Evolutionary conservation across 2,113 vertebrate genomes (phyloP), one percentile per base, ranked within the genome.

Genomic region (Brachyhypopomus gauderio): DNA sequence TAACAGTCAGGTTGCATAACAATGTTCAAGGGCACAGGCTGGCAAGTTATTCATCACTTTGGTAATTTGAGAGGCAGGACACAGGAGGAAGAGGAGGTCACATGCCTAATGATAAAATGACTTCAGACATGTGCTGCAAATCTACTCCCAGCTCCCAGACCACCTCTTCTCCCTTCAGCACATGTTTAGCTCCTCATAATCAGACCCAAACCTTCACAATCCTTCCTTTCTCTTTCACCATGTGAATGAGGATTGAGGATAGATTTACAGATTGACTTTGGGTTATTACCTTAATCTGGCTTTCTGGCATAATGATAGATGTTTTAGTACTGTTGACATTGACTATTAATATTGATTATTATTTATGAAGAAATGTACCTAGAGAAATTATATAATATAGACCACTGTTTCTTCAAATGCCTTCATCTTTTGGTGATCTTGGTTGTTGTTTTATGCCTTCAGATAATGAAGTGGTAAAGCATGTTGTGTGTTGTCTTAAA

Each of bases 121-220:
- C 80, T 45, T 63, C 66, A 67, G 64, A 84, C 27, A 66, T 82
- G 82, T 75, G 81, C 90, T 88, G 79, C 81, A 56, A 69, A 91
- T 87, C 81, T 52, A 77, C 56, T 69, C 60, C 64, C 22, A 60
- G 34, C 69, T 62, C 64, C 19, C 71, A 52, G 12, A 3, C 67
- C 8, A 3, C 86, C 87, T 86, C 87, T 80, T 88, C 81, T 69
- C 70, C 66, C 45, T 11, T 52, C 45, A 52, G 45, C 48, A 27
- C 36, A 80, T 0, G 2, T 66, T 82, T 88, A 91, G 90, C 90
- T 92, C 86, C 55, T 87, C 88, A 91, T 93, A 92, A 93, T 92
- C 88, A 91, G 86, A 86, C n/a, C 85, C 38, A 14, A 34, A 64
- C 70, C 66, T 36, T 81, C 84, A 87, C 84, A 84, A 71, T 85